Conservation (phyloP, 2,888 invertebrate genomes). For the Volucella inanis region DNA sequence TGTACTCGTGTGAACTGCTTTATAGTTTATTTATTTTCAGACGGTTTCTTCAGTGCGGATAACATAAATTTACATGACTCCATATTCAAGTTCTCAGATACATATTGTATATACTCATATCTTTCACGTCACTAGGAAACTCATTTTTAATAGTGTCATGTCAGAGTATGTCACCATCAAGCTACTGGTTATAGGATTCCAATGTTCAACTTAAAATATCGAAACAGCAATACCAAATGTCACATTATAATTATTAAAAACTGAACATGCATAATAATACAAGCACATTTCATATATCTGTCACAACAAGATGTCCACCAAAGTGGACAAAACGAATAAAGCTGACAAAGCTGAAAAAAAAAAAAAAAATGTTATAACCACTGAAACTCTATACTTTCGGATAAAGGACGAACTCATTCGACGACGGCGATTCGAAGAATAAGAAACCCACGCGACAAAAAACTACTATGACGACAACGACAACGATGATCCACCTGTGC, state of each 20-base stretch:
- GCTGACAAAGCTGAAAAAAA: constrained; percentile 59
- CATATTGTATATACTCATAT: no score
- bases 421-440: constrained; percentile 33
- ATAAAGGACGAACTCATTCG: constrained; percentile 39
- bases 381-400: constrained; percentile 53
- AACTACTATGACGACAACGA: constrained; percentile 12
- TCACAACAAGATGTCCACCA: constrained; percentile 68
- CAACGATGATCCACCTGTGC: constrained; percentile 69
- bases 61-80: no score
- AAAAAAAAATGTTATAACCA: constrained; percentile 65
- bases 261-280: constrained; percentile 50
- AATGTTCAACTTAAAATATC: no score
- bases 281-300: constrained; percentile 64
- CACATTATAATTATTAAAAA: constrained; percentile 60
- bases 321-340: background rate
- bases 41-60: no score
- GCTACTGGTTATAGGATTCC: no score
- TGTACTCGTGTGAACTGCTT: no score
- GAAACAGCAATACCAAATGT: background rate
- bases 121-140: no score
- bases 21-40: no score
- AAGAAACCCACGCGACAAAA: constrained; percentile 69
- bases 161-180: no score
- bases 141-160: no score
- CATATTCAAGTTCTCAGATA: no score